Evolutionary conservation across 2,888 invertebrate species (phyloP).

Genomic region (Drosophila colorata): DNA sequence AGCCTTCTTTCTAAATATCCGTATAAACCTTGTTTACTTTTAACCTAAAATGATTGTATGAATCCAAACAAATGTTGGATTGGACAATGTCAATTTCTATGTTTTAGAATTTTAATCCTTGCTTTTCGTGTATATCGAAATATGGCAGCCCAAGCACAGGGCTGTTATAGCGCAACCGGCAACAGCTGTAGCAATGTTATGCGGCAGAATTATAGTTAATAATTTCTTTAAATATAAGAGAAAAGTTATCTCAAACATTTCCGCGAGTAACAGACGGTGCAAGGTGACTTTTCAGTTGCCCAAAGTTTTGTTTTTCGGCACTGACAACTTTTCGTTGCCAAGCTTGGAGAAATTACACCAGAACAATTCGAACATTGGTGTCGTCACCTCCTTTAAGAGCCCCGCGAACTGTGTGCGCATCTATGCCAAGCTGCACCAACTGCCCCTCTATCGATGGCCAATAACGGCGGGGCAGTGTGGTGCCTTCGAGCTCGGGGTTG

Average conservation of each 20-base stretch:
- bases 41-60: too few species aligned
- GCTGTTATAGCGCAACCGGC: conserved; percentile 33
- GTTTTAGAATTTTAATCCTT: too few species aligned
- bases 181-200: conserved; percentile 48
- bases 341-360: conserved; percentile 87
- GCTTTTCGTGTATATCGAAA: background rate
- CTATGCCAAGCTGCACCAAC: conserved; percentile 88
- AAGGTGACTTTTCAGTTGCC: conserved; percentile 33
- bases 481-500: conserved; percentile 93
- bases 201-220: conserved; percentile 40
- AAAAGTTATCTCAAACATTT: conserved; percentile 56
- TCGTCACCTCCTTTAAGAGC: conserved; percentile 89
- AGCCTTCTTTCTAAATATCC: too few species aligned
- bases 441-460: conserved; percentile 90
- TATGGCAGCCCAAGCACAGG: conserved; percentile 3
- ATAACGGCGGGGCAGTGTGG: conserved; percentile 82
- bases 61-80: too few species aligned
- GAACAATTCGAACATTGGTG: conserved; percentile 87
- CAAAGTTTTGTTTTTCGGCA: conserved; percentile 93
- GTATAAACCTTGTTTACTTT: too few species aligned
- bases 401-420: conserved; percentile 88
- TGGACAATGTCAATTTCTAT: too few species aligned
- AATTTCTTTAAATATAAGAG: conserved; percentile 81
- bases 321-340: conserved; percentile 92
- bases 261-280: conserved; percentile 6